Evolutionary conservation across 1,140 invertebrate genomes (phyloP).

Genomic region (Hycleus phaleratus): DNA sequence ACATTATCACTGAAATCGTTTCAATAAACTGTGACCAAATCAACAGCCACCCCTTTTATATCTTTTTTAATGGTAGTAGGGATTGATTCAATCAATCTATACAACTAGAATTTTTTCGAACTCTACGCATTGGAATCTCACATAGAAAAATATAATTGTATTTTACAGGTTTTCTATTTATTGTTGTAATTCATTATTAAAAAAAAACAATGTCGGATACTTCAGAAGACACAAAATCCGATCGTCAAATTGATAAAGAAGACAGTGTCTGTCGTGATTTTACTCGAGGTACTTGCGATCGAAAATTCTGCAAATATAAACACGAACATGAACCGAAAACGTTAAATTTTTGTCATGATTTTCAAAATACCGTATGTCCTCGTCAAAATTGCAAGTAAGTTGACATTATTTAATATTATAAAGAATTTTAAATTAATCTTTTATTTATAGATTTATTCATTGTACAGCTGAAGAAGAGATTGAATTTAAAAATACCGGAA

Average conservation of each 20-base stretch:
- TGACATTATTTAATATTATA: background rate
- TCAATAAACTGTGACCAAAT: too few relatives aligned
- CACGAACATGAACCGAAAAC: conserved; percentile 49
- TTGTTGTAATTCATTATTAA: background rate
- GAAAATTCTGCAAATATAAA: conserved; percentile 68
- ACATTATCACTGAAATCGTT: too few relatives aligned
- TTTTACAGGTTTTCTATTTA: background rate
- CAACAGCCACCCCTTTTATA: too few relatives aligned
- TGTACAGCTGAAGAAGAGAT: conserved; percentile 69
- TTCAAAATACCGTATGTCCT: conserved; percentile 65
- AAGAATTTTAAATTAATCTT: background rate
- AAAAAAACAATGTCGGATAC: conserved; percentile 33
- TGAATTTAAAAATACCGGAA: conserved; percentile 59
- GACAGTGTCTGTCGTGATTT: conserved; percentile 52
- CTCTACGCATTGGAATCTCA: too few relatives aligned
- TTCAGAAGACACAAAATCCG: conserved; percentile 29
- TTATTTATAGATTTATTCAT: conserved; percentile 58
- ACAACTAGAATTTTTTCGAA: too few relatives aligned
- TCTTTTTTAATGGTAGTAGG: too few relatives aligned
- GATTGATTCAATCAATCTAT: too few relatives aligned
- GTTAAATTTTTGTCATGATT: conserved; percentile 76
- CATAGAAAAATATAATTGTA: too few relatives aligned
- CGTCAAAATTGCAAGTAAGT: conserved; percentile 49
- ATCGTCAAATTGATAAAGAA: conserved; percentile 28
- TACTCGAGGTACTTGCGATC: conserved; percentile 58